Conservation (phyloP, 2,113 vertebrate genomes). For the Barbus barbus region DNA sequence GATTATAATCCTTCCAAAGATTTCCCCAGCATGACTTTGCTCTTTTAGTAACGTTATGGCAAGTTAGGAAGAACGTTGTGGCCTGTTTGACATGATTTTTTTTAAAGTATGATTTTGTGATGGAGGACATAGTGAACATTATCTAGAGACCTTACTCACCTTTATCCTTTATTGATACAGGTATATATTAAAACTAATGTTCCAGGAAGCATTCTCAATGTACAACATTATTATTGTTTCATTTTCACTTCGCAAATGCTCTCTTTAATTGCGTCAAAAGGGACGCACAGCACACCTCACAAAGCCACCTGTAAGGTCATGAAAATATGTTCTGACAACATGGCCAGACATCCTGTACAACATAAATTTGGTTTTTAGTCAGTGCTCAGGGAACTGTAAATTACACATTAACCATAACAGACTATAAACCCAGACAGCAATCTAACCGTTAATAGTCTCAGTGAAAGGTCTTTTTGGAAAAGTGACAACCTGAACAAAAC, state of each 20-base stretch:
- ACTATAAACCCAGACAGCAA: background rate
- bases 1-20: background rate
- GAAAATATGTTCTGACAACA: conserved; percentile 24
- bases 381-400: conserved; percentile 16
- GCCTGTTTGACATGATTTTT: no score
- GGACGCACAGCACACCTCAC: conserved; percentile 1
- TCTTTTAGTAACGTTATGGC: background rate
- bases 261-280: background rate
- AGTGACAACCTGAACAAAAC: conserved; percentile 18
- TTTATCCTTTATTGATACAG: no score
- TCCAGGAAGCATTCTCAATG: conserved; percentile 1
- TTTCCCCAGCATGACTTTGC: background rate
- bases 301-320: conserved; percentile 15
- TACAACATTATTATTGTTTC: background rate
- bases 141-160: conserved; percentile 25
- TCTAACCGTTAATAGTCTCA: conserved; percentile 1
- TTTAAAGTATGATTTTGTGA: background rate
- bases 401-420: background rate
- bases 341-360: conserved; percentile 15
- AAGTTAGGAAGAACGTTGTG: no score
- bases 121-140: background rate
- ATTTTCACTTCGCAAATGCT: conserved; percentile 29
- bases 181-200: conserved; percentile 36
- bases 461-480: background rate
- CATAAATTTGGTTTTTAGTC: background rate